Conservation (phyloP, 1,140 invertebrate species). For the Radopholus similis region DNA sequence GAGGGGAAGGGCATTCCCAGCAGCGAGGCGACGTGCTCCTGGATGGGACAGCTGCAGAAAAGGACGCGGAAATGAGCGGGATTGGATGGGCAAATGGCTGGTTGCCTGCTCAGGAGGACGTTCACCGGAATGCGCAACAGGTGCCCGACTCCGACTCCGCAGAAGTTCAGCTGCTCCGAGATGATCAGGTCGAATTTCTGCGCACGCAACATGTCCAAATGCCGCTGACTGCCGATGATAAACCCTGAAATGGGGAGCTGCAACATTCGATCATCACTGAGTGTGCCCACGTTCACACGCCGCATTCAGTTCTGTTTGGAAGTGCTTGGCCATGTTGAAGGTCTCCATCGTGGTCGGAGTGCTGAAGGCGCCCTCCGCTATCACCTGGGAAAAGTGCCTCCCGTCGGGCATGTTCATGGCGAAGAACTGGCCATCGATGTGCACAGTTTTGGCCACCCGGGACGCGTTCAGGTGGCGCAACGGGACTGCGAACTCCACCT, state of each 20-base stretch:
- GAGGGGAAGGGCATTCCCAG: constrained; percentile 29
- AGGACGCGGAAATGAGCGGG: background rate
- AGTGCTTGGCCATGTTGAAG: background rate
- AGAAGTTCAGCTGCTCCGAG: constrained; percentile 31
- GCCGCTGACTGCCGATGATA: constrained; percentile 13
- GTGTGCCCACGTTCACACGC: constrained; percentile 9
- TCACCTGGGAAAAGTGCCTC: background rate
- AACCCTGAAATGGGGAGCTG: constrained; percentile 10
- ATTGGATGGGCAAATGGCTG: background rate
- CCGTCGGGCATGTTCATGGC: background rate
- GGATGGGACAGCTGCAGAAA: constrained; percentile 22
- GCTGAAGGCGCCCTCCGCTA: background rate
- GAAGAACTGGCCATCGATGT: constrained; percentile 1
- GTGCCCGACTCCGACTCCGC: constrained; percentile 22
- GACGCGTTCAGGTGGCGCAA: background rate
- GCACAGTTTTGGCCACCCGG: background rate
- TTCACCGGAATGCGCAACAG: constrained; percentile 12
- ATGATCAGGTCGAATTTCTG: constrained; percentile 32
- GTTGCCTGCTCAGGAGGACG: constrained; percentile 17
- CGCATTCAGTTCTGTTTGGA: background rate
- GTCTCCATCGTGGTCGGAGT: background rate
- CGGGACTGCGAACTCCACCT: constrained; percentile 2
- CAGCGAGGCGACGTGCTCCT: constrained; percentile 19
- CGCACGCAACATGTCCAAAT: constrained; percentile 8
- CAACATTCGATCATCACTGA: background rate